A percentile compares a stretch with the other conserved stretches of the same genome.
Evolutionary conservation across 2,888 invertebrate genomes (phyloP).

Genomic region (Cheilosia vulpina): DNA sequence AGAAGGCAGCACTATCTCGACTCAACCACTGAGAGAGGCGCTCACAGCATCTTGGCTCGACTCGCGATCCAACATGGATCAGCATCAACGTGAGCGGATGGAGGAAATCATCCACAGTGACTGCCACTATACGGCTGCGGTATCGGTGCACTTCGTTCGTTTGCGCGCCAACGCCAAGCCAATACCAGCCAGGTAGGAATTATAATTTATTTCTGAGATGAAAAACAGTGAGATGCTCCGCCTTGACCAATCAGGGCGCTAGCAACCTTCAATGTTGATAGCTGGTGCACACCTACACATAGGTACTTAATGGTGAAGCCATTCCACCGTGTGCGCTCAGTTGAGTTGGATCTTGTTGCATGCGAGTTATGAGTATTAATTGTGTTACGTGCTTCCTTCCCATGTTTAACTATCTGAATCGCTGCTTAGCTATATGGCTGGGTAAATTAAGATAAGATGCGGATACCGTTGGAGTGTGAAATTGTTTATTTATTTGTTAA

Average conservation of each 20-base stretch:
- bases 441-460: slow-evolving; percentile 38
- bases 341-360: slow-evolving; percentile 38
- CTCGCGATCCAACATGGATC: slow-evolving; percentile 66
- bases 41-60: slow-evolving; percentile 58
- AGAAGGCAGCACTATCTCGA: slow-evolving; percentile 28
- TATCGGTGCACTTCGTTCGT: slow-evolving; percentile 56
- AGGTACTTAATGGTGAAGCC: slow-evolving; percentile 13
- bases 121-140: slow-evolving; percentile 40
- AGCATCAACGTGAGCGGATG: slow-evolving; percentile 51
- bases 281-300: slow-evolving; percentile 63
- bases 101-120: slow-evolving; percentile 62
- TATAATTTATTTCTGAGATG: slow-evolving; percentile 73
- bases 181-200: slow-evolving; percentile 74
- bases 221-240: slow-evolving; percentile 71
- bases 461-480: slow-evolving; percentile 23
- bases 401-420: slow-evolving; percentile 53
- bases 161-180: slow-evolving; percentile 50
- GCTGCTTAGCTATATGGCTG: slow-evolving; percentile 10
- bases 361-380: slow-evolving; percentile 59
- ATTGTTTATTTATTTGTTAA: slow-evolving; percentile 1
- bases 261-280: slow-evolving; percentile 62
- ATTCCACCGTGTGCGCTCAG: slow-evolving; percentile 4
- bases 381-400: slow-evolving; percentile 56
- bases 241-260: slow-evolving; percentile 73
- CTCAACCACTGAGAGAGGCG: slow-evolving; percentile 48